A percentile compares a stretch with the other conserved stretches of the same genome.
Evolutionary conservation across 2,113 vertebrate species (phyloP).

Genomic region (Dendrocopos noguchii): DNA sequence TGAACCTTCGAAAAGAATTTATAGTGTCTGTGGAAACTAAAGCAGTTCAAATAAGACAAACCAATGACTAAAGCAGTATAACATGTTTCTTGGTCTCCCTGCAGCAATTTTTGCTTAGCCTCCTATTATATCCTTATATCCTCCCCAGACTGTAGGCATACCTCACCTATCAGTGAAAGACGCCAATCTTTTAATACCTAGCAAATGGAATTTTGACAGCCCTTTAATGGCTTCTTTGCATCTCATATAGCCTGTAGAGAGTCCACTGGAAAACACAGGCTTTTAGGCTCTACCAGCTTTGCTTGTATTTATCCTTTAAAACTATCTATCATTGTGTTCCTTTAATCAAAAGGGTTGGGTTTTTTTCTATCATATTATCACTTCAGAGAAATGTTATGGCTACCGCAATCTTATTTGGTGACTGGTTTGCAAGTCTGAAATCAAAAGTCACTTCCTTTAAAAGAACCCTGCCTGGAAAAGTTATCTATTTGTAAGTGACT

Average conservation of each 20-base stretch:
- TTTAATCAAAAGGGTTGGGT: neutral
- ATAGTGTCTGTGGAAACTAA: slow-evolving; percentile 17
- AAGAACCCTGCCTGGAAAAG: neutral
- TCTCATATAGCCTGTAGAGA: neutral
- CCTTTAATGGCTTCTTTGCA: neutral
- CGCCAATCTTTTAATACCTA: neutral
- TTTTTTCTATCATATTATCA: neutral
- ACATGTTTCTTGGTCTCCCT: neutral
- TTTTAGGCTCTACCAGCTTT: neutral
- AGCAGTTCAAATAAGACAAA: slow-evolving; percentile 18
- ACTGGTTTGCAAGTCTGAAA: neutral
- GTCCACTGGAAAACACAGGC: neutral
- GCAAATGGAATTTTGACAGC: neutral
- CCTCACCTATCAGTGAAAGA: neutral
- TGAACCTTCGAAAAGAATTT: slow-evolving; percentile 25
- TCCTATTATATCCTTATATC: neutral
- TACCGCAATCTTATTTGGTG: neutral
- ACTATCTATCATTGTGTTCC: neutral
- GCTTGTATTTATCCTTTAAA: neutral
- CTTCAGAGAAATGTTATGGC: neutral
- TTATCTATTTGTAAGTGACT: neutral
- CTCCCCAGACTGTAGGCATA: neutral
- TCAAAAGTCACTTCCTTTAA: neutral
- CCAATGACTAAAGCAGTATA: slow-evolving; percentile 8
- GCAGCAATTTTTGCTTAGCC: neutral